phyloP scores from a whole-genome alignment of 2,113 vertebrate species.

The Egretta garzetta region DNA sequence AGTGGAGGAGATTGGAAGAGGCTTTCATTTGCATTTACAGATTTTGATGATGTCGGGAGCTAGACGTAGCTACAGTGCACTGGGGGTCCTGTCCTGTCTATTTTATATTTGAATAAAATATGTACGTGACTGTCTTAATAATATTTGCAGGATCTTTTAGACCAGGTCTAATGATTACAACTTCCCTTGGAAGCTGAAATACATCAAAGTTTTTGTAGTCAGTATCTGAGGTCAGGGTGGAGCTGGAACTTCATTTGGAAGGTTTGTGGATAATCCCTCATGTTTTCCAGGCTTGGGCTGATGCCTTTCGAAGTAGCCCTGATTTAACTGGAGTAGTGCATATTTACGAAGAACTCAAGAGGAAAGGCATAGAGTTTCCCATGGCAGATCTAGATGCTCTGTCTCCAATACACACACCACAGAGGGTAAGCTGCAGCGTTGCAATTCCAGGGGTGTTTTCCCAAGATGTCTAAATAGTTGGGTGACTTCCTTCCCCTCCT shows the following conservation, averaged over 20 bases:
- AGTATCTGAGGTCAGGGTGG: neutral
- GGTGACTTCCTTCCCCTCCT: neutral
- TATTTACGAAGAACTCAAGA: constrained; percentile 96
- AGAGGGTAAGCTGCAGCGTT: constrained; percentile 81
- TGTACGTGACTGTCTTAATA: neutral
- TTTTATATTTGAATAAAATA: neutral
- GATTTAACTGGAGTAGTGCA: constrained; percentile 98
- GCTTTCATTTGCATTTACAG: neutral
- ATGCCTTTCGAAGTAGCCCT: constrained; percentile 96
- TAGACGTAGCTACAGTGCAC: neutral
- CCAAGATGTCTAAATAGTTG: neutral
- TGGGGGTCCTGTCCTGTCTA: neutral
- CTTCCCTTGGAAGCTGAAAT: constrained; percentile 10
- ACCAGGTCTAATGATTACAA: neutral
- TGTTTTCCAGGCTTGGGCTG: constrained; percentile 91
- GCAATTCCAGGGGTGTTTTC: neutral
- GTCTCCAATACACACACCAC: constrained; percentile 96
- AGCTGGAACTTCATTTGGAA: neutral
- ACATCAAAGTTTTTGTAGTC: neutral
- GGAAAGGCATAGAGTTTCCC: constrained; percentile 97
- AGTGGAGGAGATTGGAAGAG: neutral
- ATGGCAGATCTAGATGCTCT: constrained; percentile 92
- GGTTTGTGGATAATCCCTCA: neutral
- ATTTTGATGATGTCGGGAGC: neutral
- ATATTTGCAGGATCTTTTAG: neutral